Evolutionary conservation across 2,113 vertebrate genomes (phyloP).

Genomic region (Bucco capensis): DNA sequence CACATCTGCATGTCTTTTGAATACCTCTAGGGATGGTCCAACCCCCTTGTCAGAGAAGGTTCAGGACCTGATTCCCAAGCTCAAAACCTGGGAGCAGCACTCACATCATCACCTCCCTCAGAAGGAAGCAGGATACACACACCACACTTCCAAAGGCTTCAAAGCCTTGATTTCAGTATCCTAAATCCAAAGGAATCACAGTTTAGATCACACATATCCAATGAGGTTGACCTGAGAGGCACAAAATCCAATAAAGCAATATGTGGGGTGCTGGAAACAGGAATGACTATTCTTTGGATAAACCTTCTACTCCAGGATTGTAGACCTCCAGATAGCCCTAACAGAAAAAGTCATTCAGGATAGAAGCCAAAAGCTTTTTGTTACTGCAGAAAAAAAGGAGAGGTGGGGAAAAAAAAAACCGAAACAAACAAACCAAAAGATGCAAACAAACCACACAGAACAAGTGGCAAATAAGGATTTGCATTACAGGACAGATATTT

Average conservation of each 20-base stretch:
- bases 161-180: neutral
- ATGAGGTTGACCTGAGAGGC: rapidly evolving
- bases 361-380: neutral
- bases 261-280: neutral
- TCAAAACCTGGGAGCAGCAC: too few relatives aligned
- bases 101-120: neutral
- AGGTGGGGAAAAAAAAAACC: rapidly evolving
- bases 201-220: neutral
- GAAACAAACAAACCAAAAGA: neutral
- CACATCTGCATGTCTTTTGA: too few relatives aligned
- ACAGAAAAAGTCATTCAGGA: neutral
- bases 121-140: slow-evolving; percentile 3
- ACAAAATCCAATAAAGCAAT: neutral
- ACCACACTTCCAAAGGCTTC: neutral
- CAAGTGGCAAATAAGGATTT: neutral
- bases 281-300: neutral
- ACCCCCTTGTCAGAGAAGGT: too few relatives aligned
- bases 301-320: neutral
- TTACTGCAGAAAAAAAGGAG: neutral
- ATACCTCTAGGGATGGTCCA: too few relatives aligned
- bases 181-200: neutral
- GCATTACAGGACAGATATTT: neutral
- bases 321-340: neutral
- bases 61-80: too few relatives aligned
- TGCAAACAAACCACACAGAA: neutral